A percentile compares a stretch with the other conserved stretches of the same genome.
phyloP scores from a whole-genome alignment of 35 echinoderm and acorn worm genomes.

The Diadema setosum region DNA sequence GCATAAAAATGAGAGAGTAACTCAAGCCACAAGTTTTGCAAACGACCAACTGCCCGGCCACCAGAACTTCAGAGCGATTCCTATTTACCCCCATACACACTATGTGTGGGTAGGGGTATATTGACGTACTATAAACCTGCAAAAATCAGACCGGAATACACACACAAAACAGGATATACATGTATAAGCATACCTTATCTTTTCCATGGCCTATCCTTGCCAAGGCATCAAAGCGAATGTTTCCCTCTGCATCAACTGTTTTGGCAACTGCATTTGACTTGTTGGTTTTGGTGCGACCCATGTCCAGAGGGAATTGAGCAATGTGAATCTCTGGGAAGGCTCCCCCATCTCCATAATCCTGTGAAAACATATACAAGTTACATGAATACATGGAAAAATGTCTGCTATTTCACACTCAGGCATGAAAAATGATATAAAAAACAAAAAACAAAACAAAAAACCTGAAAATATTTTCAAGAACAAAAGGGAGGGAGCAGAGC shows the following conservation, averaged over 20 bases:
- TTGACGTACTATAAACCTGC: no score
- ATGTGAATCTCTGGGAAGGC: slow-evolving; percentile 85
- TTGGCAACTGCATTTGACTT: slow-evolving; percentile 81
- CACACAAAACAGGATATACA: no score
- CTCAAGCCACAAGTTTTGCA: no score
- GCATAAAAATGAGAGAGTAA: no score
- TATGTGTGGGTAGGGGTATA: no score
- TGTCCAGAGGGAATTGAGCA: slow-evolving; percentile 88
- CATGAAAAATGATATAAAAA: neutral
- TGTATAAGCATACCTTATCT: slow-evolving; percentile 80
- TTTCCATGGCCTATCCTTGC: slow-evolving; percentile 88
- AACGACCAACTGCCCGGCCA: no score
- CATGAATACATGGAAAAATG: neutral
- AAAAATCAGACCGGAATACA: no score
- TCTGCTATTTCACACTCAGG: neutral
- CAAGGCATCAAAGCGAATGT: slow-evolving; percentile 81
- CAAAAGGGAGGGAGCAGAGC: no score
- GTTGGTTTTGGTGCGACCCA: slow-evolving; percentile 56
- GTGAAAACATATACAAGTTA: neutral
- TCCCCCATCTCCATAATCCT: slow-evolving; percentile 98
- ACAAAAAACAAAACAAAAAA: neutral
- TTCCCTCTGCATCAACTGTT: slow-evolving; percentile 92
- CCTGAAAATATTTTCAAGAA: neutral
- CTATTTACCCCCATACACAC: no score
- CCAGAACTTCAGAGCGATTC: no score